Evolutionary conservation across 2,797 vertebrate genomes (phyloP).

Genomic region (Graptemys geographica): DNA sequence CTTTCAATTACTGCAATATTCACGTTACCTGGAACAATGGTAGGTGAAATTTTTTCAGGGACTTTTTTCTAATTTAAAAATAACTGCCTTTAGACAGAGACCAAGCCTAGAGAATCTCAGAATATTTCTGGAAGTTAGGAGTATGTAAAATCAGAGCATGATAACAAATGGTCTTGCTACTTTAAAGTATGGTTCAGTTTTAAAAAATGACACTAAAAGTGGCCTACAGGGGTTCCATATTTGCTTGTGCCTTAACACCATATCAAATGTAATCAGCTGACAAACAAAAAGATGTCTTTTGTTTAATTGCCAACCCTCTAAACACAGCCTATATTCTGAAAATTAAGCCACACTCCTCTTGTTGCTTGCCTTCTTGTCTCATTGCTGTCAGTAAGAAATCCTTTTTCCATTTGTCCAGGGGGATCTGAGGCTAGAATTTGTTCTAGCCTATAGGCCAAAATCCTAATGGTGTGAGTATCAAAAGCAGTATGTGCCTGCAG

Average conservation of each 20-base stretch:
- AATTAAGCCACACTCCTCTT: neutral
- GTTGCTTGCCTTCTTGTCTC: neutral
- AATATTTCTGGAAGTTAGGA: neutral
- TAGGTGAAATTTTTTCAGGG: neutral
- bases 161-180: neutral
- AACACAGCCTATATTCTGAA: neutral
- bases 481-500: neutral
- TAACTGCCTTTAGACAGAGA: neutral
- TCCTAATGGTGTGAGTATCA: rapidly evolving
- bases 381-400: neutral
- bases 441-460: rapidly evolving
- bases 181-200: neutral
- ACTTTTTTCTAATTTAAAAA: neutral
- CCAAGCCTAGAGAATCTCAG: neutral
- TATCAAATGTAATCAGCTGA: neutral
- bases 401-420: neutral
- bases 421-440: neutral
- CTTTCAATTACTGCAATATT: neutral
- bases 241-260: rapidly evolving
- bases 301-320: neutral
- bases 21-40: neutral
- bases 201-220: rapidly evolving
- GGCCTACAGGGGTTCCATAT: rapidly evolving
- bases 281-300: rapidly evolving
- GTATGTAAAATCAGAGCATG: neutral